Evolutionary conservation across 2,888 invertebrate genomes (phyloP).

Genomic region (Eurytoma californica): DNA sequence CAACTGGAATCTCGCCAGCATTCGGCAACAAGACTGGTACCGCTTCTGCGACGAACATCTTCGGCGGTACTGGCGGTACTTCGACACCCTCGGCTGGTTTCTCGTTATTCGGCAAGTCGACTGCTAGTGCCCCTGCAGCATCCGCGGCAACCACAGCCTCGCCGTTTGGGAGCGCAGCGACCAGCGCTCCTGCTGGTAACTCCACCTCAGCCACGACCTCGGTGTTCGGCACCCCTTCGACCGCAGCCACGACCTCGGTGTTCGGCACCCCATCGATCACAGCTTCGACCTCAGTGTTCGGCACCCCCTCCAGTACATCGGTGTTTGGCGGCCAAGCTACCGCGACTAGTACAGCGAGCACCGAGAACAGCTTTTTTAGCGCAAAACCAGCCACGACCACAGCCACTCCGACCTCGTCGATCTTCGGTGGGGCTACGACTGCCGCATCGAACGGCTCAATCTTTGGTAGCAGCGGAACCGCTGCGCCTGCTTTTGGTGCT

Average conservation of each 20-base stretch:
- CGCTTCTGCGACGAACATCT: constrained; percentile 6
- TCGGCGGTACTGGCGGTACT: neutral
- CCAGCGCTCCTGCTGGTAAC: neutral
- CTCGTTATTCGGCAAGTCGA: constrained; percentile 18
- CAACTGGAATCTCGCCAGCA: constrained; percentile 20
- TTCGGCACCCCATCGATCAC: constrained; percentile 46
- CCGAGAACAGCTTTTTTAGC: constrained; percentile 20
- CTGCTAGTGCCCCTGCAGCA: neutral
- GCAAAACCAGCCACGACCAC: neutral
- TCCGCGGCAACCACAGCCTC: neutral
- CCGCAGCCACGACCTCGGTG: constrained; percentile 19
- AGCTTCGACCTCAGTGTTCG: constrained; percentile 44
- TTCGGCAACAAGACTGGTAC: constrained; percentile 22
- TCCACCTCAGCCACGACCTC: constrained; percentile 18
- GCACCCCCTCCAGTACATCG: constrained; percentile 23
- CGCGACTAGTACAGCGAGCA: neutral
- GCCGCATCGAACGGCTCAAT: constrained; percentile 9
- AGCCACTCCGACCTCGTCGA: constrained; percentile 1
- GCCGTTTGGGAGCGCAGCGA: neutral
- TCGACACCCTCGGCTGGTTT: neutral
- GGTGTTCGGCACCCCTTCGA: constrained; percentile 44
- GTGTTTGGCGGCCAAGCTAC: constrained; percentile 36
- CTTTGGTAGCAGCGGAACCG: constrained; percentile 49
- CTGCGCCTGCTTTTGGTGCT: constrained; percentile 46
- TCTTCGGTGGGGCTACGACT: constrained; percentile 27